Evolutionary conservation across 2,113 vertebrate genomes (phyloP), one percentile per base, ranked within the genome.

Genomic region (cat (Felis catus)): DNA sequence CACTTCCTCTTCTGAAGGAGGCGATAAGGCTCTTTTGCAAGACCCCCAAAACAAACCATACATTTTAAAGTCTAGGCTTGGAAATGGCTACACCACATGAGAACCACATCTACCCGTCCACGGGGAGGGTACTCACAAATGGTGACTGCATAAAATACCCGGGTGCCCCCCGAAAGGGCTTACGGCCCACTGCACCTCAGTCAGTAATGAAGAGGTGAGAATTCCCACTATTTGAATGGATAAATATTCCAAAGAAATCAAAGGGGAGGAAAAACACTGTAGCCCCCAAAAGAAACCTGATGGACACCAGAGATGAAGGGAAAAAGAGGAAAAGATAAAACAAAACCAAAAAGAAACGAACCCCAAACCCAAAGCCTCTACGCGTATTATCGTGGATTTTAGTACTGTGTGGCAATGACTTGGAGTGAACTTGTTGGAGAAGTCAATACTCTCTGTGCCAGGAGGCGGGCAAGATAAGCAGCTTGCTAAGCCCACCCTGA

Each of bases 81-180:
- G 41, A 39, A 8, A n/a, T 15, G 25, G 33, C 61, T 15, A 13
- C 0, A 2, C 18, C 7, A 8, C 1, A 13, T 0, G 19, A 9
- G 66, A 81, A 27, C 1, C 70, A 6, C 0, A 51, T 23, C 51
- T 21, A 15, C 45, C 13, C 3, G 4, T 23, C 39, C 5, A 11
- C 15, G 2, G 3, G 1, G 4, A 23, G 39, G 58, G 48, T n/a
- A 23, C 63, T 84, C 78, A 41, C 19, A 13, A 63, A 36, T 1
- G 9, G 21, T 3, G 33, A 65, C 5, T 13, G 12, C 9, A 21
- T 3, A 33, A 7, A 13, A 41, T 12, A 15, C 31, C 33, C 29
- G 31, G 11, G 33, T 3, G 12, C 73, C 41, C 1, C 3, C 3
- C 19, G 19, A 31, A 4, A 63, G 25, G 55, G 4, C 2, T 0